Evolutionary conservation across 1,140 invertebrate species (phyloP).

Genomic region (Drosophila novamexicana): DNA sequence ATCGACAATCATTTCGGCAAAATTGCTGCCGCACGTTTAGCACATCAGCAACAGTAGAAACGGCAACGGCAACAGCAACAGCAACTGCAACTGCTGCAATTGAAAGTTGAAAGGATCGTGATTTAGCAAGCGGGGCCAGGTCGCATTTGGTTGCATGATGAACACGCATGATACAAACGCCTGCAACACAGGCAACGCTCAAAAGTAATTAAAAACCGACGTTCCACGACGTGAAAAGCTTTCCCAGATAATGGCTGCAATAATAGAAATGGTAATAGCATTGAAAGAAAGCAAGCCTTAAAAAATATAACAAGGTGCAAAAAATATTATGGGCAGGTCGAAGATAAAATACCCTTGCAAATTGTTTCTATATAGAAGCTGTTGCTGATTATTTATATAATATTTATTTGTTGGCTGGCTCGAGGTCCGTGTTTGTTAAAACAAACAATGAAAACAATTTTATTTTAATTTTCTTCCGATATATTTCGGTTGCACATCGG

Average conservation of each 20-base stretch:
- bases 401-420: too few species aligned
- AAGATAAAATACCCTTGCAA: neutral
- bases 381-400: too few species aligned
- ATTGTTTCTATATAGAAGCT: neutral
- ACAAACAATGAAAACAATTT: too few species aligned
- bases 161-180: slow-evolving; percentile 47
- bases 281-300: slow-evolving; percentile 38
- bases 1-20: slow-evolving; percentile 82
- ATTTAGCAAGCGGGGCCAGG: slow-evolving; percentile 41
- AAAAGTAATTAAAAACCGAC: slow-evolving; percentile 64
- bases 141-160: slow-evolving; percentile 47
- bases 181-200: slow-evolving; percentile 29
- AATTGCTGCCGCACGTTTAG: slow-evolving; percentile 82
- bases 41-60: slow-evolving; percentile 58
- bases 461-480: too few species aligned
- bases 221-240: slow-evolving; percentile 52
- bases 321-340: neutral
- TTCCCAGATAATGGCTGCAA: slow-evolving; percentile 57
- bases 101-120: slow-evolving; percentile 57
- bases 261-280: slow-evolving; percentile 64
- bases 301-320: slow-evolving; percentile 10
- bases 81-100: slow-evolving; percentile 31
- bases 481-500: too few species aligned
- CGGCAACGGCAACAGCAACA: slow-evolving; percentile 11
- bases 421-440: too few species aligned